Base-by-base conservation (phyloP, 2,888 invertebrate species). In the Andrena minutula region DNA sequence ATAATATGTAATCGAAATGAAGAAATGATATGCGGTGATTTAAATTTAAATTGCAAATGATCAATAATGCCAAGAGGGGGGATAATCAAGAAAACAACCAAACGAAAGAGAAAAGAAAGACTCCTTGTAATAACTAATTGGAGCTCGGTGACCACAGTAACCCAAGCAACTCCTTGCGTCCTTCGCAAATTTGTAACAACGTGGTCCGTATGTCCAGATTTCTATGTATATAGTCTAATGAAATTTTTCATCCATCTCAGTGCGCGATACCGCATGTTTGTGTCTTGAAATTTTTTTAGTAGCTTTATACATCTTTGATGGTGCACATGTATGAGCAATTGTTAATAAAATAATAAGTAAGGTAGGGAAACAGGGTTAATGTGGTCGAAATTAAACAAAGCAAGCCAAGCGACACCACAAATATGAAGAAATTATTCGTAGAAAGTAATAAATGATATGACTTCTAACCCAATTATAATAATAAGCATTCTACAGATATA, bases 91-190 rank as follows among this genome's bases (percentile, higher is more conserved):
- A 12, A 51, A 30, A 35, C 23, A 81, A 71, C 49, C 71, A 82
- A 85, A 73, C 75, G 74, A 84, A 84, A 75, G 85, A 75, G 41
- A 56, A 56, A 56, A 47, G 60, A 84, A 86, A 79, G 2, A 80
- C 82, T 75, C 76, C 73, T 77, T 73, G 68, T 81, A 82, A 77
- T 60, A 89, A 89, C 91, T 93, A 92, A 92, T 92, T 86, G 89
- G 92, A 93, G 92, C 92, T 92, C 92, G 92, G 91, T 91, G 94
- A 94, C 94, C 94, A 94, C 94, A 94, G 91, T 93, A 94, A 94
- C 93, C 88, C 88, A 87, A 88, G 86, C 87, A 88, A 92, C 90
- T 92, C 91, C 91, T 92, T 91, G 88, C 90, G 89, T 86, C 90
- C 89, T 90, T 89, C 71, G 56, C 71, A 84, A 78, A 65, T 76